Conservation (phyloP, 1,140 invertebrate species). For the Sitophilus oryzae region DNA sequence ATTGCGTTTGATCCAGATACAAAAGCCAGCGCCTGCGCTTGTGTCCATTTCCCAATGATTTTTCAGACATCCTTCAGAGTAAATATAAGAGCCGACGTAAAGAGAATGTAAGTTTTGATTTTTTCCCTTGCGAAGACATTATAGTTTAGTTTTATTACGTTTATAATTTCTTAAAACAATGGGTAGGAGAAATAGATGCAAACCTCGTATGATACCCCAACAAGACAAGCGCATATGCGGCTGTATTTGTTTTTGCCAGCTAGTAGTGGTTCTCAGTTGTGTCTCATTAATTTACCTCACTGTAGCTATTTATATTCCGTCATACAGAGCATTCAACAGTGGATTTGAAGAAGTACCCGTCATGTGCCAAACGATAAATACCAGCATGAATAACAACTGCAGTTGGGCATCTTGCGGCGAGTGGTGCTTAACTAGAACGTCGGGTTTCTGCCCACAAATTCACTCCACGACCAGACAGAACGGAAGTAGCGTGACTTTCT, state of each 20-base stretch:
- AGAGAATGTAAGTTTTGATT: no score
- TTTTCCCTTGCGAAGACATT: no score
- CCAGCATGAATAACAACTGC: conserved; percentile 72
- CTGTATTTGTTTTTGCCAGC: conserved; percentile 85
- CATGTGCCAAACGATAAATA: conserved; percentile 83
- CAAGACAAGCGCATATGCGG: conserved; percentile 82
- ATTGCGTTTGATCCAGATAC: no score
- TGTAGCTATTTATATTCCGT: conserved; percentile 82
- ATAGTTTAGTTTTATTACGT: no score
- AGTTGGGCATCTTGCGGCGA: conserved; percentile 85
- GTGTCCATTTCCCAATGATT: no score
- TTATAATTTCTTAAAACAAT: conserved; percentile 25
- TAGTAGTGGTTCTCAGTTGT: conserved; percentile 79
- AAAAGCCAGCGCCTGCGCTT: no score
- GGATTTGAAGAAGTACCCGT: conserved; percentile 74
- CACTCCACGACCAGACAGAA: conserved; percentile 77
- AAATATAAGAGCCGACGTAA: no score
- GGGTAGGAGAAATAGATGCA: conserved; percentile 40
- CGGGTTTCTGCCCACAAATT: conserved; percentile 80
- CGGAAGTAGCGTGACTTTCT: conserved; percentile 67
- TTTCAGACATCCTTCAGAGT: no score
- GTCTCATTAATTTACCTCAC: conserved; percentile 84
- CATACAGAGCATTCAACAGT: conserved; percentile 71
- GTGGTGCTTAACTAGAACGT: conserved; percentile 86
- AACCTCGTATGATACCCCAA: conserved; percentile 62